Conservation (phyloP, 1,140 invertebrate genomes). For the Brachionus paranguensis region DNA sequence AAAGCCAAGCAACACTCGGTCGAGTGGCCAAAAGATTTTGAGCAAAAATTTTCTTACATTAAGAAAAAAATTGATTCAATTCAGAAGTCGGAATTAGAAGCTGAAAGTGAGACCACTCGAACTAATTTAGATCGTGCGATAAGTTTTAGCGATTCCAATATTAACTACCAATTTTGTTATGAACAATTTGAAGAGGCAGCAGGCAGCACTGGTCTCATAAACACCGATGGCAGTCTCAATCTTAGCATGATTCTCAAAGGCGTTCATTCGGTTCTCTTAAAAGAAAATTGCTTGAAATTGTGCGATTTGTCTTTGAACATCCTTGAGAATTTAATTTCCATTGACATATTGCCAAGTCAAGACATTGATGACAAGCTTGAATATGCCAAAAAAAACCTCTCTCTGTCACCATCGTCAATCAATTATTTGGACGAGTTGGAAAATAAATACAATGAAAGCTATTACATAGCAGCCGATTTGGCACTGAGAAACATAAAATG, state of each 20-base stretch:
- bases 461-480: conserved; percentile 26
- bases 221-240: conserved; percentile 24
- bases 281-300: conserved; percentile 26
- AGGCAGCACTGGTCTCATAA: conserved; percentile 14
- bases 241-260: conserved; percentile 14
- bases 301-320: conserved; percentile 33
- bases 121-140: neutral
- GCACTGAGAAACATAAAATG: conserved; percentile 29
- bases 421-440: conserved; percentile 21
- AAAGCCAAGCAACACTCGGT: neutral
- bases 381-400: neutral
- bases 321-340: conserved; percentile 15
- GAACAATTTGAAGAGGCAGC: conserved; percentile 33
- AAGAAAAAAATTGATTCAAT: neutral
- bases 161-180: conserved; percentile 24
- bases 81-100: neutral
- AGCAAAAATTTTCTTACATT: neutral
- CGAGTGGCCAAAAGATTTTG: neutral
- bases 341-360: conserved; percentile 21
- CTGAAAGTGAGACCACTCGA: neutral
- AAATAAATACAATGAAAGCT: neutral
- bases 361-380: neutral
- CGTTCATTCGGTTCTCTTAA: conserved; percentile 31
- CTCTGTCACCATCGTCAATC: neutral
- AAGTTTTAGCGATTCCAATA: conserved; percentile 13